Conservation (phyloP, 2,888 invertebrate species). For the Ditula angustiorana region DNA sequence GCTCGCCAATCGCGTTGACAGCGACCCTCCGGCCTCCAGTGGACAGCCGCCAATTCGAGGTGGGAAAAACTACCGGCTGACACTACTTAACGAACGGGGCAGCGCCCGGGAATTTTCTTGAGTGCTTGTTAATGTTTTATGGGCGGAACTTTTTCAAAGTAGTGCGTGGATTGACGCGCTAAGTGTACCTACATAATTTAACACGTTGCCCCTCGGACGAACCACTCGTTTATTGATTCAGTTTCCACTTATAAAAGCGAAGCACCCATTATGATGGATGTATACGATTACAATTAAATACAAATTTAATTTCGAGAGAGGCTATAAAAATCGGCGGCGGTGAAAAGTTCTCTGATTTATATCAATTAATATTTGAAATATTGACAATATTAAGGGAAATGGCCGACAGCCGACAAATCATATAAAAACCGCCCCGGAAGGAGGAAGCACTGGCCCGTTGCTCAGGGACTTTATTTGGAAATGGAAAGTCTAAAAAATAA, state of each 20-base stretch:
- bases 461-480: conserved; percentile 84
- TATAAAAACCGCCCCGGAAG: conserved; percentile 84
- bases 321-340: conserved; percentile 67
- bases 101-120: conserved; percentile 81
- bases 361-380: conserved; percentile 85
- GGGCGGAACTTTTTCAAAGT: conserved; percentile 83
- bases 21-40: conserved; percentile 73
- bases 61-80: conserved; percentile 84
- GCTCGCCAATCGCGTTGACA: conserved; percentile 82
- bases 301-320: conserved; percentile 73
- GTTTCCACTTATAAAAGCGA: conserved; percentile 53
- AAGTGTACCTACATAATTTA: conserved; percentile 84
- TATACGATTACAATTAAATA: conserved; percentile 70
- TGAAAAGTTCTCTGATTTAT: conserved; percentile 81
- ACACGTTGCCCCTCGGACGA: conserved; percentile 72
- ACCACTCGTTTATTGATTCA: conserved; percentile 62
- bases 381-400: conserved; percentile 84
- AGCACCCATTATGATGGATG: conserved; percentile 52
- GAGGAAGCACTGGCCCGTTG: conserved; percentile 82
- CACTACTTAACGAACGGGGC: conserved; percentile 83
- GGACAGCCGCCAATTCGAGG: conserved; percentile 70
- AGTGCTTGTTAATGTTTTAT: conserved; percentile 86
- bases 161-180: conserved; percentile 81
- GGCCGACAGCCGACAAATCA: conserved; percentile 84
- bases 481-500: conserved; percentile 85